Evolutionary conservation across 2,113 vertebrate genomes (phyloP).

Genomic region (Rhagologus leucostigma): DNA sequence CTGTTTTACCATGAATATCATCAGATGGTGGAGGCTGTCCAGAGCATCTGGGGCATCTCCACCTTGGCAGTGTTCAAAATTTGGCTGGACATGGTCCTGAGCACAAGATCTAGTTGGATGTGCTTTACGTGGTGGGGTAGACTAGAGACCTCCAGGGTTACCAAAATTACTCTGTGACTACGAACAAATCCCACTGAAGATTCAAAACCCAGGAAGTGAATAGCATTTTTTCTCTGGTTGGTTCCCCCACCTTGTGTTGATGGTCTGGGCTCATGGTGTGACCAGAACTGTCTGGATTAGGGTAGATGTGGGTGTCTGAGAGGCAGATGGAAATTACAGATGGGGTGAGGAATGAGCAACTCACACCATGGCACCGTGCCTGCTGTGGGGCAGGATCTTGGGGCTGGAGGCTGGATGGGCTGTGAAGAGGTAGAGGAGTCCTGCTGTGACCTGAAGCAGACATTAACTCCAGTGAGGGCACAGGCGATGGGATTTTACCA

Average conservation of each 20-base stretch:
- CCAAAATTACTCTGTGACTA: background rate
- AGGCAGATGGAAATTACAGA: background rate
- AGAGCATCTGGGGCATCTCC: background rate
- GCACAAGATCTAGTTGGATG: background rate
- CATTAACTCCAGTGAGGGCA: background rate
- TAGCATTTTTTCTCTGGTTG: background rate
- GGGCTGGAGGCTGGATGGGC: background rate
- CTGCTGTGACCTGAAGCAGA: background rate
- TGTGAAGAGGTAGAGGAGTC: background rate
- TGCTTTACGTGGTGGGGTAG: background rate
- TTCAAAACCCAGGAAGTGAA: background rate
- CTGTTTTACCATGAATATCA: background rate
- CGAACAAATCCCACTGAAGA: background rate
- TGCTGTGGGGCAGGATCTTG: background rate
- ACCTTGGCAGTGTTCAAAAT: background rate
- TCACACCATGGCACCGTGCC: rapidly evolving
- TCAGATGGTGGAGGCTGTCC: background rate
- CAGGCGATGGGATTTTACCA: background rate
- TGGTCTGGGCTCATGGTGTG: background rate
- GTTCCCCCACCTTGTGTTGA: background rate
- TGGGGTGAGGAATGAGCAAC: background rate
- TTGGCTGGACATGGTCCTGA: background rate
- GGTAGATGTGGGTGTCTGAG: background rate
- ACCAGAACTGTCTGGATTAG: background rate
- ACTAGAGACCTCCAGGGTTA: background rate